Base-by-base conservation (phyloP, 2,888 invertebrate species). In the Pyrocoelia pectoralis region DNA sequence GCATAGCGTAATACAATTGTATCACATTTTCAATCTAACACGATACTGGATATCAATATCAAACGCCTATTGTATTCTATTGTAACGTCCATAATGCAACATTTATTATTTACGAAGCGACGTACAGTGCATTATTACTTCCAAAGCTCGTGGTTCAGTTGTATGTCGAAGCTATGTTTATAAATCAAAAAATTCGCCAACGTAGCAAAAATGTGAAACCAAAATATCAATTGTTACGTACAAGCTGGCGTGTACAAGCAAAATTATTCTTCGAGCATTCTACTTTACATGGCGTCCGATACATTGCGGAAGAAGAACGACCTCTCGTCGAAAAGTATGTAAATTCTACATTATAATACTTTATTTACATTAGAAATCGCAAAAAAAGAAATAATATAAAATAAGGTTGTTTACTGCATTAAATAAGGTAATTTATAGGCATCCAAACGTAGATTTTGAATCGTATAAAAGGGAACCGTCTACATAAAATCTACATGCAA, bases 251-350 rank as follows among this genome's bases (percentile, higher is more conserved):
- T 28, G 88, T 89, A 74, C 91, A 92, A 79, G 87, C 88, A 0
- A 87, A 87, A 61, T 88, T 90, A 75, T 92, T 91, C 79, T 91
- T 92, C 74, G 87, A 89, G 72, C 88, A 91, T 74, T 91, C 91
- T 0, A 90, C 91, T 0, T 81, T 93, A 33, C 93, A 93, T 76
- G 93, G 93, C 12, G 90, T 93, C 0, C 85, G 89, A 17, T 93
- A 93, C 72, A 91, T 93, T 56, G 90, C 91, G 1, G 91, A 93
- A 77, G 84, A 86, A 65, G 89, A 88, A 14, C 82, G 92, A 49
- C 91, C 92, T 1, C 87, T 90, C 77, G 88, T 89, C 75, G 93
- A 93, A 82, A 91, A 90, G 92, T 92, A 74, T 77, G 83, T 82
- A 66, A 13, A 29, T 48, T 56, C 29, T 18, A 1, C 10, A 40